These are phyloP conservation scores for Harpalus rufipes DNA, from an alignment of 2,888 invertebrate species.

Conservation along the genomic window DNA sequence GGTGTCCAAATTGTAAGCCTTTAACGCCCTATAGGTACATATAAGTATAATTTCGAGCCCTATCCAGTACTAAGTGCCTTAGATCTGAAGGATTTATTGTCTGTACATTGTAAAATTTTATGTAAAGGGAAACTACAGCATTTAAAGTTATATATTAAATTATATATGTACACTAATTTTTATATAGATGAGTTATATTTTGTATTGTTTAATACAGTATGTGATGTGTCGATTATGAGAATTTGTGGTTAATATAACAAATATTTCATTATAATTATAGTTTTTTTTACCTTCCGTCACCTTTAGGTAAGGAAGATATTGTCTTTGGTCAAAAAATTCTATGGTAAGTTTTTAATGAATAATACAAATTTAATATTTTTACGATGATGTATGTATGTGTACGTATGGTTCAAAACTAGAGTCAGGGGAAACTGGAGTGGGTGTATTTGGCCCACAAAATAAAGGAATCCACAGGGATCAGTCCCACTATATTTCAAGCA, in stretches of 20 bases:
- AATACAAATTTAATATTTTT: too few relatives aligned
- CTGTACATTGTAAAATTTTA: constrained; percentile 10
- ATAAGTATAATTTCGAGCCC: neutral
- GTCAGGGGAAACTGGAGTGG: too few relatives aligned
- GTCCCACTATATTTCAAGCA: too few relatives aligned
- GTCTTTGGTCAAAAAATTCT: too few relatives aligned
- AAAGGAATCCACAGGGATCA: too few relatives aligned
- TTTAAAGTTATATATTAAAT: constrained; percentile 56
- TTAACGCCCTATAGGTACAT: too few relatives aligned
- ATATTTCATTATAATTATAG: neutral
- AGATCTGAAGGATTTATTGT: constrained; percentile 46
- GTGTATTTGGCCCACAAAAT: too few relatives aligned
- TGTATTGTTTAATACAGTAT: constrained; percentile 37
- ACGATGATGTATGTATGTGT: too few relatives aligned
- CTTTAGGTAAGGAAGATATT: too few relatives aligned
- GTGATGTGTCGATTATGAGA: constrained; percentile 34
- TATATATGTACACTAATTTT: constrained; percentile 57
- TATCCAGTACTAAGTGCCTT: constrained; percentile 47
- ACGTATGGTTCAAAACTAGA: too few relatives aligned
- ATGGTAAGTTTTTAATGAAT: too few relatives aligned
- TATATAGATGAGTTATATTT: constrained; percentile 53
- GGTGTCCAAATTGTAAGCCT: constrained; percentile 71
- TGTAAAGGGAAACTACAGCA: constrained; percentile 13
- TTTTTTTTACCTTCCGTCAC: neutral
- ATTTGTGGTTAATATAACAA: constrained; percentile 17